Conservation (phyloP, 2,888 invertebrate species). For the Synergus laeviventris region DNA sequence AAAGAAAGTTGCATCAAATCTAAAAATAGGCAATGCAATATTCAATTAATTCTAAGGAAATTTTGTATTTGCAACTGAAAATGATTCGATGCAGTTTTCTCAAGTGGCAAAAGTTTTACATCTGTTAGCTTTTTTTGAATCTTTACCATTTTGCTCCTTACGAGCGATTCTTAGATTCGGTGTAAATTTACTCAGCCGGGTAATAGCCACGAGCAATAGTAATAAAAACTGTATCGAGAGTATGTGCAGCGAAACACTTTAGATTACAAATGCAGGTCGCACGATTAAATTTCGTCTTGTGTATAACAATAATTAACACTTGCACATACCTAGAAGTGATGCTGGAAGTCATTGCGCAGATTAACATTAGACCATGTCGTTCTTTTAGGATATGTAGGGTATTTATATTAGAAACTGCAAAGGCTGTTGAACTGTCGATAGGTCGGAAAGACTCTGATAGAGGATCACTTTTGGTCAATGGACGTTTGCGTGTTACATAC, state of each 20-base stretch:
- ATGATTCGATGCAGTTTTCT: slow-evolving; percentile 30
- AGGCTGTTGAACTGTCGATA: slow-evolving; percentile 52
- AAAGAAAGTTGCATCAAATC: slow-evolving; percentile 23
- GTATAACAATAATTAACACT: slow-evolving; percentile 26
- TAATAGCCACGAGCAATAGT: slow-evolving; percentile 3
- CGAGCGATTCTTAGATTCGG: slow-evolving; percentile 1
- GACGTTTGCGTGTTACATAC: slow-evolving; percentile 64
- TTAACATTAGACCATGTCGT: slow-evolving; percentile 31
- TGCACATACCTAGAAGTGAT: slow-evolving; percentile 17
- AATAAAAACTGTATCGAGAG: neutral
- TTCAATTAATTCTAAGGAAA: slow-evolving; percentile 9
- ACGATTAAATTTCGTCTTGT: slow-evolving; percentile 22
- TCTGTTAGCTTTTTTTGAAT: slow-evolving; percentile 27
- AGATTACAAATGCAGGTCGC: neutral
- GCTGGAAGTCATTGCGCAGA: slow-evolving; percentile 38
- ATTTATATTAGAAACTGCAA: slow-evolving; percentile 45
- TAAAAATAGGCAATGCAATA: neutral
- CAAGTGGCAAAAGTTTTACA: neutral
- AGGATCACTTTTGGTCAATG: slow-evolving; percentile 65
- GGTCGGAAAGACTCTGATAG: slow-evolving; percentile 54
- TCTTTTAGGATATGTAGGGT: slow-evolving; percentile 38
- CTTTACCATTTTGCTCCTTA: slow-evolving; percentile 28
- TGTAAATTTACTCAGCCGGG: slow-evolving; percentile 18
- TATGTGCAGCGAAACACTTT: neutral
- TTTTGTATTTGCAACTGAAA: neutral